Evolutionary conservation across 2,113 vertebrate genomes (phyloP).

Genomic region (Corythaeola cristata): DNA sequence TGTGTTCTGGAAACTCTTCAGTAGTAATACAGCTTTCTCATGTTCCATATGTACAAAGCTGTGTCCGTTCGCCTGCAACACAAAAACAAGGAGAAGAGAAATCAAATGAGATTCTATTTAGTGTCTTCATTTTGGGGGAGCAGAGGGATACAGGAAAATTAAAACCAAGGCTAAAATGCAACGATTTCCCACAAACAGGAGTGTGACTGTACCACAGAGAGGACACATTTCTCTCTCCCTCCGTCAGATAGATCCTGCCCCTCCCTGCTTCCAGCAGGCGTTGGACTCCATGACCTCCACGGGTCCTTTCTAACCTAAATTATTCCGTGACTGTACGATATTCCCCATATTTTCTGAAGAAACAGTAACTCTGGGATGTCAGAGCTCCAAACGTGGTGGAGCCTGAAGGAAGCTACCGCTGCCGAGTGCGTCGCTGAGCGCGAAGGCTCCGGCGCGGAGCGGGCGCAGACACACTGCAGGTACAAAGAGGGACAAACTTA

Average conservation of each 20-base stretch:
- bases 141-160: neutral
- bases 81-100: constrained; percentile 71
- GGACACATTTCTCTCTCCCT: accelerated
- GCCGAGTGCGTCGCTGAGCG: neutral
- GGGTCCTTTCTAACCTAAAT: neutral
- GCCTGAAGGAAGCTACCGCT: neutral
- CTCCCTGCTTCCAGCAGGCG: neutral
- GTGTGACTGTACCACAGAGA: too few species aligned
- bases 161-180: neutral
- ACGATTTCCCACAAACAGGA: neutral
- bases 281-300: neutral
- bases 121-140: neutral
- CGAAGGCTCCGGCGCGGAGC: neutral
- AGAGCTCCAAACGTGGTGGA: too few species aligned
- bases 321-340: accelerated
- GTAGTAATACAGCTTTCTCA: constrained; percentile 95
- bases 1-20: constrained; percentile 99
- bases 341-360: neutral
- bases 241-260: neutral
- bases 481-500: too few species aligned
- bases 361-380: neutral
- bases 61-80: constrained; percentile 97
- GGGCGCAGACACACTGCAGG: accelerated
- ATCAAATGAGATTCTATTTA: neutral
- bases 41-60: constrained; percentile 99